phyloP scores from a whole-genome alignment of 2,888 invertebrate genomes.

The Cephus rjabovi region DNA sequence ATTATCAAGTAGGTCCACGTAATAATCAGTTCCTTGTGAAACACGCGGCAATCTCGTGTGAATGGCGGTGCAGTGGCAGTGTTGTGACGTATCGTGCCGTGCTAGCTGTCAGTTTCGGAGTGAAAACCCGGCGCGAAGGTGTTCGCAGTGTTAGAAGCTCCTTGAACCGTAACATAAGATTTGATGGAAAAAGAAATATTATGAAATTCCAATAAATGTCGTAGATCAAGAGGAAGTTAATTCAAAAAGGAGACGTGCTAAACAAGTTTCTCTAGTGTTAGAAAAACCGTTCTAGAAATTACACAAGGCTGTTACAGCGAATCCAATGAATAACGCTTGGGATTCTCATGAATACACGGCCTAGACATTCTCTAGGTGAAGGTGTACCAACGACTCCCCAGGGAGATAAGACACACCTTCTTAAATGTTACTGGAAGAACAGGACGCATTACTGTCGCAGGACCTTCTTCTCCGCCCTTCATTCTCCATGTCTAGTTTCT shows the following conservation, averaged over 20 bases:
- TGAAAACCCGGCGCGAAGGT: constrained; percentile 9
- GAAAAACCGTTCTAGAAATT: neutral
- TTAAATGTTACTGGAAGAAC: neutral
- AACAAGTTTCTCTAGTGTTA: neutral
- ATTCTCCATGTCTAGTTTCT: neutral
- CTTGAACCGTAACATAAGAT: neutral
- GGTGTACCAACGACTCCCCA: neutral
- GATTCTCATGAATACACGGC: neutral
- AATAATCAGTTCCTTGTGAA: neutral
- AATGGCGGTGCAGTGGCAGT: constrained; percentile 47
- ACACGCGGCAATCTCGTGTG: constrained; percentile 27
- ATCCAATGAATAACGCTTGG: neutral
- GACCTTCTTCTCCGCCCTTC: neutral
- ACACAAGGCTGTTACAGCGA: neutral
- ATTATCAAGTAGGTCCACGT: neutral
- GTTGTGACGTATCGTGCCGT: constrained; percentile 50
- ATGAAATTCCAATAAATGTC: neutral
- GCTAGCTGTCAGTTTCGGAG: constrained; percentile 45
- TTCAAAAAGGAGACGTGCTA: neutral
- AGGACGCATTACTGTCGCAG: neutral
- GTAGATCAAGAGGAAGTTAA: neutral
- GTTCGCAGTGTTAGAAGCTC: neutral
- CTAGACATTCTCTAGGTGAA: neutral
- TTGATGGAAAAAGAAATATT: neutral
- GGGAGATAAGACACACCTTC: neutral